Percentiles rank a stretch among this genome's conserved stretches.
These are phyloP conservation scores for Phrixothrix hirtus DNA, from an alignment of 2,888 invertebrate genomes.

Conservation along the genomic window DNA sequence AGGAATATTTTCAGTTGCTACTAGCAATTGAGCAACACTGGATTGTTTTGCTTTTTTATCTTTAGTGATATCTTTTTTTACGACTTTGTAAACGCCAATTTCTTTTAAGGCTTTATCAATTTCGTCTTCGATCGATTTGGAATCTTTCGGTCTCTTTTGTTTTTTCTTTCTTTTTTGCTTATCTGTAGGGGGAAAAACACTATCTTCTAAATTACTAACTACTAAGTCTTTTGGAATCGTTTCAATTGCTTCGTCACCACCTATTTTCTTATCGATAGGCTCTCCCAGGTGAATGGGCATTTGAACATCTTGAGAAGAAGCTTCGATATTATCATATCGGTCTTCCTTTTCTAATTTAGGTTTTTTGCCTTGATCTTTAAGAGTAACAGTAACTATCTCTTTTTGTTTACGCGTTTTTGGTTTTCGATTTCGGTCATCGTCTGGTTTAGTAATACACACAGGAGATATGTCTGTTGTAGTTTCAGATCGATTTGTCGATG, in stretches of 20 bases:
- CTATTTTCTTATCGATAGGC: constrained; percentile 40
- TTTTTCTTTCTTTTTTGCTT: constrained; percentile 43
- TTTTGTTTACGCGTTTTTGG: constrained; percentile 39
- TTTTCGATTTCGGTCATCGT: constrained; percentile 42
- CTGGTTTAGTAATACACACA: constrained; percentile 38
- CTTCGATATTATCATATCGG: constrained; percentile 45
- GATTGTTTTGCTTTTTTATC: constrained; percentile 21
- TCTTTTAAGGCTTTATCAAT: constrained; percentile 14
- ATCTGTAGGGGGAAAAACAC: constrained; percentile 46
- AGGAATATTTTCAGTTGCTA: constrained; percentile 17
- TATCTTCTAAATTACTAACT: constrained; percentile 40
- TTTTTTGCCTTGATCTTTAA: constrained; percentile 42
- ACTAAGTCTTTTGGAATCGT: constrained; percentile 41
- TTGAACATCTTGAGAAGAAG: constrained; percentile 38
- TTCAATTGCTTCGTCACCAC: constrained; percentile 41
- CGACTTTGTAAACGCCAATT: constrained; percentile 6
- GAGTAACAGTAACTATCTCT: constrained; percentile 41
- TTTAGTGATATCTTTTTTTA: constrained; percentile 17
- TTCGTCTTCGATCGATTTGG: constrained; percentile 6
- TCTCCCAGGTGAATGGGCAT: constrained; percentile 48
- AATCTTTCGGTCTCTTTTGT: constrained; percentile 39
- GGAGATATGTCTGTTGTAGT: constrained; percentile 43
- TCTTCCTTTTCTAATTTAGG: constrained; percentile 44
- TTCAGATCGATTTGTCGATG: constrained; percentile 34
- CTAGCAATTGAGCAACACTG: constrained; percentile 11